phyloP scores from a whole-genome alignment of 2,888 invertebrate genomes.

The Lasioglossum figueresi region DNA sequence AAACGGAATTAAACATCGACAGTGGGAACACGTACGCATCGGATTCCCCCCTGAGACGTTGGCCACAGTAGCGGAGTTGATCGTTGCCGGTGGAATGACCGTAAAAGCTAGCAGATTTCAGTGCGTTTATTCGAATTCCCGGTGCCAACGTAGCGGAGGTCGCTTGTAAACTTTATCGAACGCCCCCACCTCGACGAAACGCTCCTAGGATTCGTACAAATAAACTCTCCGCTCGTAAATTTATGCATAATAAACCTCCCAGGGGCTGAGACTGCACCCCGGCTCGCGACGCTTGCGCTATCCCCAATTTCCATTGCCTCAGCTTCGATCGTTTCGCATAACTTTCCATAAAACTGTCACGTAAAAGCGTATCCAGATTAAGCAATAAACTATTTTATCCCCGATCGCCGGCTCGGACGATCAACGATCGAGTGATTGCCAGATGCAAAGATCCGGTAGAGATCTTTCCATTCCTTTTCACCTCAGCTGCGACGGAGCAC shows the following conservation, averaged over 20 bases:
- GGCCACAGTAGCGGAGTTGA: slow-evolving; percentile 7
- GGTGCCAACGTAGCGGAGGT: slow-evolving; percentile 19
- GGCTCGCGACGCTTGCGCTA: slow-evolving; percentile 23
- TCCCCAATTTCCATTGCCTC: slow-evolving; percentile 6
- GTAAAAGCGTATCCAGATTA: slow-evolving; percentile 55
- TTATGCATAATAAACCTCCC: slow-evolving; percentile 45
- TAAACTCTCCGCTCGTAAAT: slow-evolving; percentile 46
- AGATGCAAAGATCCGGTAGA: not conserved
- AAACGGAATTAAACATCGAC: slow-evolving; percentile 25
- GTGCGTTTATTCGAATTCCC: slow-evolving; percentile 21
- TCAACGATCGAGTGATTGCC: slow-evolving; percentile 25
- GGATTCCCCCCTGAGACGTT: slow-evolving; percentile 3
- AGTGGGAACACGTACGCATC: not conserved
- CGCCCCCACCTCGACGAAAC: slow-evolving; percentile 17
- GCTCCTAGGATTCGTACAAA: slow-evolving; percentile 31
- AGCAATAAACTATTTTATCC: slow-evolving; percentile 64
- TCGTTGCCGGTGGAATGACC: slow-evolving; percentile 25
- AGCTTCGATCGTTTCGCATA: slow-evolving; percentile 43
- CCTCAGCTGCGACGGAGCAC: not conserved
- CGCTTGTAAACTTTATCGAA: slow-evolving; percentile 45
- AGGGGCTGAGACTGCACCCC: slow-evolving; percentile 3
- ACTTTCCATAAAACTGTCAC: slow-evolving; percentile 55
- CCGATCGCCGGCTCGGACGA: slow-evolving; percentile 35
- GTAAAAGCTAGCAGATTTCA: slow-evolving; percentile 38
- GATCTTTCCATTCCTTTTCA: not conserved